Percentiles rank a stretch among this genome's conserved stretches.
phyloP scores from a whole-genome alignment of 37 sponge, comb jelly and placozoan genomes.

The Axinella damicornis region DNA sequence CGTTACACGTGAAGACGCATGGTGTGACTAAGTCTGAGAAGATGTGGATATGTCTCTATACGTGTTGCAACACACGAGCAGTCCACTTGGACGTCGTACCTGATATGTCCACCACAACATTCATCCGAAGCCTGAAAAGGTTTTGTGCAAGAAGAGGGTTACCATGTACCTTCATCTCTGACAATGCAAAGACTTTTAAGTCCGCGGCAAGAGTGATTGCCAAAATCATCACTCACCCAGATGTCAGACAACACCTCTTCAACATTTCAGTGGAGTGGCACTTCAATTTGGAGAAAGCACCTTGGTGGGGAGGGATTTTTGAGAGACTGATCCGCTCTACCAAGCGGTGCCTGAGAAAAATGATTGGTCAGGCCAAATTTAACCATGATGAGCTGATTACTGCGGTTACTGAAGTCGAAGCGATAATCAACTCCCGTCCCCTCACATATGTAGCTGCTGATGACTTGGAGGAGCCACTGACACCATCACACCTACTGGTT shows the following conservation, averaged over 20 bases:
- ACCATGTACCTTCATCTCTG: background rate
- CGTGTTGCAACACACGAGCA: constrained; percentile 7
- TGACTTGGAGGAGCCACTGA: constrained; percentile 46
- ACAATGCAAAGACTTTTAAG: constrained; percentile 25
- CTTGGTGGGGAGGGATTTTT: constrained; percentile 34
- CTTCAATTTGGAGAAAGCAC: constrained; percentile 2
- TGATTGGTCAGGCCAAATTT: background rate
- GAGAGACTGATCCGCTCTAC: constrained; percentile 2
- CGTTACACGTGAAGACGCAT: background rate
- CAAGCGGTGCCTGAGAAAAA: constrained; percentile 22
- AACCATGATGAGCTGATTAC: constrained; percentile 37
- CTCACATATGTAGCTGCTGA: constrained; percentile 22
- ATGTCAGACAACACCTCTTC: background rate
- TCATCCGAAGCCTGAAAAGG: constrained; percentile 18
- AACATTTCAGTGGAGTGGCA: background rate
- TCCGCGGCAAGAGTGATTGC: background rate
- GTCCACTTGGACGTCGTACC: constrained; percentile 21
- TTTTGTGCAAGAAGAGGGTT: constrained; percentile 14
- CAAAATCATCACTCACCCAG: background rate
- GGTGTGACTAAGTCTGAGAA: background rate
- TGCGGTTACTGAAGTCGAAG: constrained; percentile 25
- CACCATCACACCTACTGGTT: constrained; percentile 43
- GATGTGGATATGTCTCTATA: constrained; percentile 25
- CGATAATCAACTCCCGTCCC: constrained; percentile 23
- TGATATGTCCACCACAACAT: background rate